Evolutionary conservation across 2,888 invertebrate genomes (phyloP), one percentile per base, ranked within the genome.

Genomic region (Tromatobia lineatoria): DNA sequence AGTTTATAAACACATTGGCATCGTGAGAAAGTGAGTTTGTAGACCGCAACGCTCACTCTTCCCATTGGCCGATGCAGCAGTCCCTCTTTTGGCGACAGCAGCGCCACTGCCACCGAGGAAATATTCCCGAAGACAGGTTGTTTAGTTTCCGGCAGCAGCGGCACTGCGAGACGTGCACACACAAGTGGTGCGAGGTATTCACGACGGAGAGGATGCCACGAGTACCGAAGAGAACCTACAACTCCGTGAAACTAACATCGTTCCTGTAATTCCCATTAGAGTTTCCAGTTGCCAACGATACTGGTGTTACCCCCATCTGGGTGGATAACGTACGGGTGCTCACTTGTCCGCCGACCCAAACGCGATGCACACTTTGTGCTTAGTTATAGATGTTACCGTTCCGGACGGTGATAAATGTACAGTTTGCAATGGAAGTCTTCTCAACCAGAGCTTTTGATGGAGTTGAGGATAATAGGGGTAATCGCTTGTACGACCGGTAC

Each of bases 231-330:
- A 77, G 80, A 80, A 73, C 80, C 77, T 77, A 83, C 83, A 75
- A 83, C 80, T 77, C 83, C n/a, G 80, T 38, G 76, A 83, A 83
- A 83, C 83, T 83, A 83, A 83, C 80, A 73, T 83, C 83, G 83
- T 83, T 83, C 73, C 71, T 77, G 80, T 83, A 83, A 80, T 83
- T 83, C 83, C 83, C 83, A 83, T 83, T 80, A 83, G 83, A 83
- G 80, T 83, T 83, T 80, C 77, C 69, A 61, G 71, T 64, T 77
- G 82, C 73, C 80, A 83, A 69, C 80, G 76, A 74, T 77, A 80
- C 73, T 77, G 61, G 67, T 54, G 52, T 73, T 76, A 45, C 42
- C 73, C 42, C 73, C 42, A 45, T 15, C 47, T 47, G 47, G 59
- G 45, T 61, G 29, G 34, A 69, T 50, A 74, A 29, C 25, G 61